Evolutionary conservation across 2,888 invertebrate genomes (phyloP), one percentile per base, ranked within the genome.

Genomic region (Lasioglossum malachurum): DNA sequence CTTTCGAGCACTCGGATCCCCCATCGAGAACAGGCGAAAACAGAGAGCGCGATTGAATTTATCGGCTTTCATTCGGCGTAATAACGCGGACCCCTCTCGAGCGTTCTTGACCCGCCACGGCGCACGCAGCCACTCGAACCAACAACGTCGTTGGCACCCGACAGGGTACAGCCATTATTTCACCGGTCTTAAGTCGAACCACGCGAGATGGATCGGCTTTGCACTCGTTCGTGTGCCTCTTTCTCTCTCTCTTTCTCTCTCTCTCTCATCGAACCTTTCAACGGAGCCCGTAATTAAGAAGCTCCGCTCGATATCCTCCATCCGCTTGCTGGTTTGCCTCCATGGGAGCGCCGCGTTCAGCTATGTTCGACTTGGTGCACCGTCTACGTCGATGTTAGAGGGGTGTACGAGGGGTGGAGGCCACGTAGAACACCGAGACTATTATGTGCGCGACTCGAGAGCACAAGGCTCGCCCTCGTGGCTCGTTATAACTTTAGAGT

Each of bases 401-500:
- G 35, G 46, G 72, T 14, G 78, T 41, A 16, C 31, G 49, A n/a
- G 71, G 46, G 79, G 67, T 46, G 64, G 78, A 82, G 72, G 82
- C 80, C 82, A 83, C 82, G 90, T 86, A 90, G 88, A 87, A 85
- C 87, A 91, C 86, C 80, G 83, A 90, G 89, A 90, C 91, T 89
- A 91, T 92, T 92, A 90, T 90, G 92, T 83, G 73, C 88, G 87
- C 87, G 88, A 88, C 88, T 93, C 84, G 92, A 92, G 92, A 89
- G 92, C 88, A 88, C 90, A 87, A 89, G 84, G 87, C 85, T 91
- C 91, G 87, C 89, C 87, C 90, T 86, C 86, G 88, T 86, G 91
- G 92, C 92, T 94, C 92, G 93, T 94, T 93, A 93, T 93, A 93
- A 94, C 92, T 94, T 93, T 89, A 80, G 91, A 93, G 93, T 93